Conservation (phyloP, 2,888 invertebrate genomes). For the Phasia obesa region DNA sequence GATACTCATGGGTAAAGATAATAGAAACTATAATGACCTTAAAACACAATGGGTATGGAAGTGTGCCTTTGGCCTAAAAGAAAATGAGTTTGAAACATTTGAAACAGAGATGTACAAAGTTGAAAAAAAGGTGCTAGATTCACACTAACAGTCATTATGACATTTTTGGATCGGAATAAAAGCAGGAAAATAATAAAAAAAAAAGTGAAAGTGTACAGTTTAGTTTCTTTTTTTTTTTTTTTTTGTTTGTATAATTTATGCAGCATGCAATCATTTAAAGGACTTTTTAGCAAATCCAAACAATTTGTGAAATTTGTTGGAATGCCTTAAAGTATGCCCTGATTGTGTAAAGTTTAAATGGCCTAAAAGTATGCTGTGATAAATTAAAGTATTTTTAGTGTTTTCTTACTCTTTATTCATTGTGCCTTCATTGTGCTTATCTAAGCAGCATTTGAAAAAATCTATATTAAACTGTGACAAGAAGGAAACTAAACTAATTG, state of each 20-base stretch:
- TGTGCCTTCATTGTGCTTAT: neutral
- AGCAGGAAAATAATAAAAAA: neutral
- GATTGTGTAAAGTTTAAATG: constrained; percentile 22
- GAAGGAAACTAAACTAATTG: constrained; percentile 32
- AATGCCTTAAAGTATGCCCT: constrained; percentile 52
- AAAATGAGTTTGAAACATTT: no score
- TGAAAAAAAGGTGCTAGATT: constrained; percentile 42
- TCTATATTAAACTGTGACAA: neutral
- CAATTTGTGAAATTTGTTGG: constrained; percentile 43
- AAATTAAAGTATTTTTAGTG: constrained; percentile 13
- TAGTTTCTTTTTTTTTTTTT: neutral
- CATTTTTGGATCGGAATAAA: constrained; percentile 40
- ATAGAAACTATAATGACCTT: constrained; percentile 37
- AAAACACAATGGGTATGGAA: neutral
- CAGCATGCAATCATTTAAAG: neutral
- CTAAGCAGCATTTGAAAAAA: neutral
- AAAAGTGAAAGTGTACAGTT: constrained; percentile 39
- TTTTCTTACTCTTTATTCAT: neutral
- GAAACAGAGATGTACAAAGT: neutral
- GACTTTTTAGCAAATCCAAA: constrained; percentile 6
- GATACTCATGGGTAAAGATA: constrained; percentile 49
- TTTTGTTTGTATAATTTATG: neutral
- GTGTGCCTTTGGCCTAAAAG: constrained; percentile 24
- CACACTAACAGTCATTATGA: constrained; percentile 51
- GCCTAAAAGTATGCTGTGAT: constrained; percentile 34